Conservation (phyloP, 2,113 vertebrate genomes). For the Bombycilla garrulus region DNA sequence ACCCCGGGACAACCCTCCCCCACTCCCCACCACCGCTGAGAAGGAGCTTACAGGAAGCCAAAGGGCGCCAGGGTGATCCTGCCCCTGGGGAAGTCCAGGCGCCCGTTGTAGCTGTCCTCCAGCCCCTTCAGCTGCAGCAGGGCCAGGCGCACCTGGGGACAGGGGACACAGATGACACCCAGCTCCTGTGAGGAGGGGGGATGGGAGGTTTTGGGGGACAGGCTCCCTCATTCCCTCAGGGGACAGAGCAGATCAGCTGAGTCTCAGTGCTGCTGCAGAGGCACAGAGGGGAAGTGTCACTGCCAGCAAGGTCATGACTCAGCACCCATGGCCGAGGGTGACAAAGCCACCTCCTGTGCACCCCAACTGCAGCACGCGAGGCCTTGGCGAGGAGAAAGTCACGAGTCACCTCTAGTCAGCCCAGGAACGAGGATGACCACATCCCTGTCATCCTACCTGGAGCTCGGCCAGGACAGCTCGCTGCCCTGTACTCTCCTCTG, state of each 20-base stretch:
- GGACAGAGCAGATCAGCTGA: accelerated
- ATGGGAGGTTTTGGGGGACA: not conserved
- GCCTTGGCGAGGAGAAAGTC: not conserved
- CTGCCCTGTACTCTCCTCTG: not conserved
- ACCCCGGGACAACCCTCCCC: not conserved
- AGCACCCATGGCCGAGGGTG: accelerated
- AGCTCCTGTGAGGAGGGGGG: accelerated
- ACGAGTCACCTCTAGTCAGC: accelerated
- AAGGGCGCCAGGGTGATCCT: constrained; percentile 81
- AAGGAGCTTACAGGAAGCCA: constrained; percentile 87
- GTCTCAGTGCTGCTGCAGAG: not conserved
- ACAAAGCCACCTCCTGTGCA: not conserved
- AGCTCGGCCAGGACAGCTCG: accelerated
- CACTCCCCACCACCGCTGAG: not conserved
- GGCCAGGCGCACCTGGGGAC: constrained; percentile 81
- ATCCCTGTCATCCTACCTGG: not conserved
- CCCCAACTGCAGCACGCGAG: accelerated
- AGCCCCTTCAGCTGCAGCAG: constrained; percentile 92
- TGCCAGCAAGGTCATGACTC: not conserved
- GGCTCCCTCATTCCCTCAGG: not conserved
- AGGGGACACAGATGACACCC: not conserved
- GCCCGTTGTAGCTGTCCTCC: constrained; percentile 86
- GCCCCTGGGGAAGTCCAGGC: constrained; percentile 74
- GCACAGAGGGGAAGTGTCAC: not conserved
- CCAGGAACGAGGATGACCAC: not conserved